A percentile compares a stretch with the other conserved stretches of the same genome.
Conservation (phyloP, 92 coral and sea anemone genomes). For the Epizoanthus ramosus region DNA sequence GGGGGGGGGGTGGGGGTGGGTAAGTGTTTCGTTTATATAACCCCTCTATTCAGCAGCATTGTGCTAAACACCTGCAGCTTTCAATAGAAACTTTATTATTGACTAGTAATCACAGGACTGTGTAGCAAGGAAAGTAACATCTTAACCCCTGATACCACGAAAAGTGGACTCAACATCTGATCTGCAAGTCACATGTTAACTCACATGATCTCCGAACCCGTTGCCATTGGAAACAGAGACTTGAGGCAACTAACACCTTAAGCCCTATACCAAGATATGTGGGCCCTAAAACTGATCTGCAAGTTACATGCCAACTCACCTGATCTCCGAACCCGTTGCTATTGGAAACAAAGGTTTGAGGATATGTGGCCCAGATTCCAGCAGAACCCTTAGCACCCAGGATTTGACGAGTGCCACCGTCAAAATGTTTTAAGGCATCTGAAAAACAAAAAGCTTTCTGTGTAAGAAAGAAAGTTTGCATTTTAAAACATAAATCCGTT, state of each 20-base stretch:
- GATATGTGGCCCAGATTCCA: constrained; percentile 62
- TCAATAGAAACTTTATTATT: no score
- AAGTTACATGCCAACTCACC: constrained; percentile 13
- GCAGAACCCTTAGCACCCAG: constrained; percentile 49
- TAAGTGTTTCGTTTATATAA: no score
- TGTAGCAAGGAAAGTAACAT: no score
- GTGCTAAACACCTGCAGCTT: no score
- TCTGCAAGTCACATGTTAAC: neutral
- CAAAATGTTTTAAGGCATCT: constrained; percentile 51
- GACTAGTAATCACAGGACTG: no score
- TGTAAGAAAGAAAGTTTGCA: neutral
- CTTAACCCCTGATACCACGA: no score
- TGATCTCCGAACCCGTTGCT: constrained; percentile 65
- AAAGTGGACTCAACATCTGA: neutral
- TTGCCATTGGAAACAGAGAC: constrained; percentile 45
- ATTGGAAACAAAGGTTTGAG: constrained; percentile 46
- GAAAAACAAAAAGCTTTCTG: neutral
- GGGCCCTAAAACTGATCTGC: neutral
- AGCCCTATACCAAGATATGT: neutral
- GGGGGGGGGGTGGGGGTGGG: no score
- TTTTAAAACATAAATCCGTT: neutral
- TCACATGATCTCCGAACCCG: constrained; percentile 64
- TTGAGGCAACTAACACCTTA: neutral
- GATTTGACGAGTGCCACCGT: constrained; percentile 56
- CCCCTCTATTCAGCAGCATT: no score